Evolutionary conservation across 2,888 invertebrate species (phyloP).

Genomic region (Drosophila buzzatii): DNA sequence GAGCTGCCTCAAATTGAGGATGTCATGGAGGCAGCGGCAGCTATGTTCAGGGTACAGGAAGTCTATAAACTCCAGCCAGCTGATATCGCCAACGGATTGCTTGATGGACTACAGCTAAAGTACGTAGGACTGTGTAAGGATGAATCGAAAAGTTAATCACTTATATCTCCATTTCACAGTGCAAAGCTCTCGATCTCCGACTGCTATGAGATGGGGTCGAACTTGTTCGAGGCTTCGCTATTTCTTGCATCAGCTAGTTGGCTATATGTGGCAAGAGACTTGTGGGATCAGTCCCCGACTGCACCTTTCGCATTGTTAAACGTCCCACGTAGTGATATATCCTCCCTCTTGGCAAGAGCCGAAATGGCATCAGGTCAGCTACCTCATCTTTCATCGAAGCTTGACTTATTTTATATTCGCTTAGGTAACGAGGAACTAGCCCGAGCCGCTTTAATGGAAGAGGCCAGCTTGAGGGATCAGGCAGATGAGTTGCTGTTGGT

Average conservation of each 20-base stretch:
- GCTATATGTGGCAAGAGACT: constrained; percentile 8
- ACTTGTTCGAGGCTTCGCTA: constrained; percentile 14
- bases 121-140: constrained; percentile 11
- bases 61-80: constrained; percentile 9
- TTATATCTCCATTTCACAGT: constrained; percentile 12
- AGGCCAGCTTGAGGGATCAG: neutral
- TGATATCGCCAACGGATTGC: constrained; percentile 43
- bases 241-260: constrained; percentile 23
- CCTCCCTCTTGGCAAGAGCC: constrained; percentile 24
- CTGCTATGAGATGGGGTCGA: constrained; percentile 41
- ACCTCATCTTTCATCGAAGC: too few species aligned
- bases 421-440: constrained; percentile 15
- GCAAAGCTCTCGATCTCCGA: constrained; percentile 40
- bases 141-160: neutral
- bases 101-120: constrained; percentile 48
- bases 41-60: constrained; percentile 35
- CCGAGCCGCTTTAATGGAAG: neutral
- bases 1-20: constrained; percentile 18
- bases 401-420: too few species aligned
- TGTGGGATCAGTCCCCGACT: neutral
- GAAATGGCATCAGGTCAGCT: constrained; percentile 26
- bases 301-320: constrained; percentile 9
- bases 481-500: neutral
- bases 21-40: constrained; percentile 20
- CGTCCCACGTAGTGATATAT: neutral